Evolutionary conservation across 2,888 invertebrate species (phyloP), one percentile per base, ranked within the genome.

Genomic region (Thalpophila matura): DNA sequence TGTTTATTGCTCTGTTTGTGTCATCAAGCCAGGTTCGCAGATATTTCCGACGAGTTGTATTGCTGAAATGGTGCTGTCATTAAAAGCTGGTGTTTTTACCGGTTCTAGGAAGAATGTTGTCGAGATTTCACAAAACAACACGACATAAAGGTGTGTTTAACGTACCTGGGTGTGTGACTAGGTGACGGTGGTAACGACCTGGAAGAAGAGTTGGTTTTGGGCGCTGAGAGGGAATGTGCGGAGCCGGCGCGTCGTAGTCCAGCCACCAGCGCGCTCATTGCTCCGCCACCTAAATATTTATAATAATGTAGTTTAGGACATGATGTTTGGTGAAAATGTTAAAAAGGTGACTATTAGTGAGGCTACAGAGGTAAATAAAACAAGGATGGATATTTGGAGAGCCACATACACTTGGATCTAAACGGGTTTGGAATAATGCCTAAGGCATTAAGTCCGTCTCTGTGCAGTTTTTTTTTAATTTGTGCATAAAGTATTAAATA

Each of bases 131-230:
- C n/a, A 7, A n/a, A 42, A 53, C 31, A 42, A 37, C 40, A 71
- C 64, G 27, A 53, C 2, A 47, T 71, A 49, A 54, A 31, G 40
- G 64, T 53, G 67, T 43, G 51, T 27, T 53, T 40, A 63, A 71
- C 63, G 60, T 87, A 95, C 95, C 95, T 96, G 79, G 97, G 97
- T 4, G 97, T 96, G 82, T 97, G 96, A 78, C 97, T 97, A 6
- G 97, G 97, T 64, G 97, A 97, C n/a, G 97, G 97, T 45, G 97
- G 97, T 76, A 97, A 89, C 75, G 97, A 97, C 68, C 96, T 95
- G 24, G 96, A 96, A 9, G 95, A 93, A 37, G 95, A 93, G 67
- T 95, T 92, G 73, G 92, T 89, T 79, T 93, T 95, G 83, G 92
- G 94, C 14, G 95, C 95, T 3, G 91, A 90, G 53, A 95, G 86